Base-by-base conservation (phyloP, 2,113 vertebrate genomes). In the Hippocampus guttulatus region DNA sequence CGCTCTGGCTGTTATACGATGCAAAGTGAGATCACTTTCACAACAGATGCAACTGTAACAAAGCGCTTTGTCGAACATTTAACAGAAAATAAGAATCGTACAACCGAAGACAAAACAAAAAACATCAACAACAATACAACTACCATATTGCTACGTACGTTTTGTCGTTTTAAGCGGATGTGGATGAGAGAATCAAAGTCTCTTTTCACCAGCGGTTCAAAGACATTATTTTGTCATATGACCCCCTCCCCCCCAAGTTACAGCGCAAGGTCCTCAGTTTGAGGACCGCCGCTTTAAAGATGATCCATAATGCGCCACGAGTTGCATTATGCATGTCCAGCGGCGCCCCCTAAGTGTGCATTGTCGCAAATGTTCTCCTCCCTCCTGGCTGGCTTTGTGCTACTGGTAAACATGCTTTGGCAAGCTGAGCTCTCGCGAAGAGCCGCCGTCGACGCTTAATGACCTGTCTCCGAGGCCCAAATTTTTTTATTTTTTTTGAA, bases 391-490 rank as follows among this genome's bases (percentile, higher is more conserved):
- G 11, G 67, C 47, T 38, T 16, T 49, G 49, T 45, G 66, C 25
- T 8, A 62, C 3, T 45, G 47, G 4, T 69, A 63, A 60, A 65
- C 64, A 63, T 7, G 25, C 0, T n/a, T 30, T 11, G 18, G 16
- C 49, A 4, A 51, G 25, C 23, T 25, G 72, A 40, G 49, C 69
- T 49, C 57, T 78, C 61, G 16, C 3, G 52, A 51, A 55, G 10
- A 20, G 67, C 65, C 72, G 71, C 58, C 70, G 72, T 72, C 61
- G 57, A 40, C 74, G 64, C 67, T 71, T 87, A 82, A 86, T 83
- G 82, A 68, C 69, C 75, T 71, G 78, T 55, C 85, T 66, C 77
- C 14, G 6, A 67, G 49, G 65, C 51, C 61, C 52, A 71, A 58
- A 81, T 71, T 76, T 72, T 75, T 74, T 71, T 68, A 74, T 71